Evolutionary conservation across 2,113 vertebrate species (phyloP).

Genomic region (Chaetodon auriga): DNA sequence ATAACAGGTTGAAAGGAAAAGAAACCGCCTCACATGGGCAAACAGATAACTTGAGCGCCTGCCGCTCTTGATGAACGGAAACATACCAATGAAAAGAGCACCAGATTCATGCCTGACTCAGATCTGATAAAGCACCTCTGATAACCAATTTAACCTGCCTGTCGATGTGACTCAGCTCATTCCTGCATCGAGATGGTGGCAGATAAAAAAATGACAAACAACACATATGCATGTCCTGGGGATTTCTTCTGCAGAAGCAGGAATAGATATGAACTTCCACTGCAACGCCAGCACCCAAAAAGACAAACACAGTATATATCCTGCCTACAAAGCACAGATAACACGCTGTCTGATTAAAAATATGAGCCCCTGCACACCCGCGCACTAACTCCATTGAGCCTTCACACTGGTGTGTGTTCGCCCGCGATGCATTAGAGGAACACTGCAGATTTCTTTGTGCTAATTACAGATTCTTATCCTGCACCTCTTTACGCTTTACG

Average conservation of each 20-base stretch:
- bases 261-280: slow-evolving; percentile 6
- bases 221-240: slow-evolving; percentile 33
- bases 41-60: neutral
- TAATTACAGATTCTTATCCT: neutral
- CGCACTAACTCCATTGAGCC: slow-evolving; percentile 36
- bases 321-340: slow-evolving; percentile 48
- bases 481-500: neutral
- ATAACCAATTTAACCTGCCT: slow-evolving; percentile 42
- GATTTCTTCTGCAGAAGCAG: slow-evolving; percentile 13
- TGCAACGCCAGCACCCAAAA: neutral
- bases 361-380: slow-evolving; percentile 16
- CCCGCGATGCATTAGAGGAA: neutral
- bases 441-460: neutral
- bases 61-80: neutral
- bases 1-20: neutral
- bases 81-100: neutral
- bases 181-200: slow-evolving; percentile 56
- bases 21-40: neutral
- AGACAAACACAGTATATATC: neutral
- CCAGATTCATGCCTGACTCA: neutral
- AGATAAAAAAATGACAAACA: slow-evolving; percentile 46
- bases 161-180: slow-evolving; percentile 56
- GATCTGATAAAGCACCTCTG: slow-evolving; percentile 44
- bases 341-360: slow-evolving; percentile 50
- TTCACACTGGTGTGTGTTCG: slow-evolving; percentile 5